A percentile compares a stretch with the other conserved stretches of the same genome.
These are phyloP conservation scores for Aplocera efformata DNA, from an alignment of 2,888 invertebrate genomes.

Conservation along the genomic window DNA sequence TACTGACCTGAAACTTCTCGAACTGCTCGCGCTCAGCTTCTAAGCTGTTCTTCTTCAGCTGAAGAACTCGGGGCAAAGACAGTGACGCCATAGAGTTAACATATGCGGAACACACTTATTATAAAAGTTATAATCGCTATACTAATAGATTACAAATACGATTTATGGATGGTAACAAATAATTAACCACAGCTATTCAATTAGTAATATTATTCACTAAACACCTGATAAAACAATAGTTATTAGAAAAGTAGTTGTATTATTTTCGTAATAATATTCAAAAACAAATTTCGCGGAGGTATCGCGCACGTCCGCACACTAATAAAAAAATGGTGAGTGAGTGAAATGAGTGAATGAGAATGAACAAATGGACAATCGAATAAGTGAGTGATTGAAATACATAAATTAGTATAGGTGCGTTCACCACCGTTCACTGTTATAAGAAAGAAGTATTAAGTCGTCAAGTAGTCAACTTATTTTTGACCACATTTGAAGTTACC, in stretches of 20 bases:
- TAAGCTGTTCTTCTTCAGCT: constrained; percentile 87
- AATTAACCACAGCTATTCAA: neutral
- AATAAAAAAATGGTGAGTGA: too few species aligned
- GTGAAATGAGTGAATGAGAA: constrained; percentile 4
- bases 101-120: constrained; percentile 52
- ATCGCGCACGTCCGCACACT: constrained; percentile 8
- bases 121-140: constrained; percentile 35
- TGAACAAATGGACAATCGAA: too few species aligned
- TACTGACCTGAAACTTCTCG: constrained; percentile 89
- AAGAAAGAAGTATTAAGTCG: too few species aligned
- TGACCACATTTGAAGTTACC: too few species aligned
- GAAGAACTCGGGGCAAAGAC: constrained; percentile 85
- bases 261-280: constrained; percentile 3
- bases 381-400: too few species aligned
- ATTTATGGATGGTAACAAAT: neutral
- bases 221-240: too few species aligned
- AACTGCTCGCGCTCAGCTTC: constrained; percentile 91
- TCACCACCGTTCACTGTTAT: too few species aligned
- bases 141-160: constrained; percentile 25
- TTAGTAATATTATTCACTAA: too few species aligned
- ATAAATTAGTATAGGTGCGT: too few species aligned
- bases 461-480: too few species aligned
- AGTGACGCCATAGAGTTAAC: constrained; percentile 84
- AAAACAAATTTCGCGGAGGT: neutral
- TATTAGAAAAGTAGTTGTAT: neutral